Evolutionary conservation across 2,113 vertebrate genomes (phyloP), one percentile per base, ranked within the genome.

Genomic region (Nannobrachium achirus): DNA sequence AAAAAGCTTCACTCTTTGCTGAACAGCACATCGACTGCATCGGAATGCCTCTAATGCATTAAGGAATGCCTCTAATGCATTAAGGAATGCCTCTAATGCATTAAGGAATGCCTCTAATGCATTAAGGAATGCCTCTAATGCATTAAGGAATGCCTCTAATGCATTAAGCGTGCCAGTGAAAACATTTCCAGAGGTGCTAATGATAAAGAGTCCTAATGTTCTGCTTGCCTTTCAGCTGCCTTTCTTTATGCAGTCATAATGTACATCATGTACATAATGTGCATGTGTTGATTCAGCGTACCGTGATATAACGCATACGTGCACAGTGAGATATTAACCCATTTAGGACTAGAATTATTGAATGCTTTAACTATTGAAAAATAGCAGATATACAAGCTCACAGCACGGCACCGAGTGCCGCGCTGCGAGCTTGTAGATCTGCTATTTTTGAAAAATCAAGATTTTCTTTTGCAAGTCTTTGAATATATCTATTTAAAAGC

Each of bases 91-190:
- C n/a, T n/a, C n/a, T n/a, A n/a, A n/a, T n/a, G n/a, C n/a, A n/a
- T n/a, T n/a, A n/a, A n/a, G n/a, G n/a, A n/a, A n/a, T n/a, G n/a
- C n/a, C n/a, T n/a, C n/a, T n/a, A n/a, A n/a, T n/a, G n/a, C n/a
- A n/a, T n/a, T n/a, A n/a, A n/a, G n/a, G n/a, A n/a, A n/a, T n/a
- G n/a, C n/a, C n/a, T n/a, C n/a, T n/a, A n/a, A n/a, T n/a, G n/a
- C n/a, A n/a, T n/a, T n/a, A n/a, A n/a, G 63, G 57, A 76, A 85
- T 78, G 69, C 51, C 69, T 49, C 55, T 66, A 59, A 63, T 84
- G 41, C 39, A 71, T 75, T 57, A 40, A 19, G 3, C 62, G 72
- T 33, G 6, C 60, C 60, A 14, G 45, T 13, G 58, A 79, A 63
- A 63, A 78, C 56, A 39, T 67, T 81, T 76, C 74, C 50, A 39